Conservation (phyloP, 2,797 vertebrate species). For the Silurus lanzhouensis region DNA sequence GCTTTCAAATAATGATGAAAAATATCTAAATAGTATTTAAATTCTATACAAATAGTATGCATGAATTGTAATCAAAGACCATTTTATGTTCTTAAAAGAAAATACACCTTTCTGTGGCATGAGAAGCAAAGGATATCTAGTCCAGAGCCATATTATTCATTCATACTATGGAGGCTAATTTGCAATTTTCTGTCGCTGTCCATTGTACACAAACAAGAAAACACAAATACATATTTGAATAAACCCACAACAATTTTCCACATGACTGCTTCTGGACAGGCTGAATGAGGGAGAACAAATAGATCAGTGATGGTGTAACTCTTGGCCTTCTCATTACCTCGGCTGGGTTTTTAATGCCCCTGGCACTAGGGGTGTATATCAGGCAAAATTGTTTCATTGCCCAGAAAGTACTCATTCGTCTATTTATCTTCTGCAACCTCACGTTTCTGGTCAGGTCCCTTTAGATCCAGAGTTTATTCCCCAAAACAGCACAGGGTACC, state of each 20-base stretch:
- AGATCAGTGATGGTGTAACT: constrained; percentile 53
- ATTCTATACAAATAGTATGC: neutral
- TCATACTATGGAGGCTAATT: constrained; percentile 25
- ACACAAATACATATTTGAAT: constrained; percentile 41
- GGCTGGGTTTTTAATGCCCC: neutral
- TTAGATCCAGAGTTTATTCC: neutral
- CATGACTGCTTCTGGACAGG: constrained; percentile 50
- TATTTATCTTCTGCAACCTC: constrained; percentile 1
- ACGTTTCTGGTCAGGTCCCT: neutral
- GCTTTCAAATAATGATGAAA: no score
- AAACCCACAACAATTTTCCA: constrained; percentile 60
- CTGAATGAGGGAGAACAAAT: constrained; percentile 18
- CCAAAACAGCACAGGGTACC: neutral
- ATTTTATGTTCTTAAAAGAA: neutral
- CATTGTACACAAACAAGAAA: constrained; percentile 29
- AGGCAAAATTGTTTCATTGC: neutral
- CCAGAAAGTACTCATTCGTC: neutral
- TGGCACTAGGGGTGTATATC: neutral
- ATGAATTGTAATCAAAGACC: no score
- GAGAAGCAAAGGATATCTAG: constrained; percentile 5
- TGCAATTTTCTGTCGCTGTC: constrained; percentile 26
- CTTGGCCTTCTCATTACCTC: neutral
- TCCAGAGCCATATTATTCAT: constrained; percentile 26
- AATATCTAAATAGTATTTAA: neutral
- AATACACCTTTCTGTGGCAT: neutral